Conservation (phyloP, 37 sponge, comb jelly and placozoan species). For the Theonella swinhoei region DNA sequence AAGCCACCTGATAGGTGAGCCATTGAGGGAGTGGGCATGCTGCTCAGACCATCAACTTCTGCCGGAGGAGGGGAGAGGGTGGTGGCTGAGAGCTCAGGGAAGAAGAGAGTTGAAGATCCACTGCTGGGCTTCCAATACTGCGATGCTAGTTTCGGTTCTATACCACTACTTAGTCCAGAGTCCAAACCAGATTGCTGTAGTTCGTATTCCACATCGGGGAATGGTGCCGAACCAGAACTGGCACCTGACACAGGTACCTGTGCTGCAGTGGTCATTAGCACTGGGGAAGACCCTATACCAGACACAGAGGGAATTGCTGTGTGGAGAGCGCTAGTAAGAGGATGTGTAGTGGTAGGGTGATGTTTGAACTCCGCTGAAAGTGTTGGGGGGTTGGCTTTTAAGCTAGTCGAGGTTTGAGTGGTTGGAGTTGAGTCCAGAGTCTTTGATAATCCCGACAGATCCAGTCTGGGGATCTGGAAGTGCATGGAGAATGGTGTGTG, state of each 20-base stretch:
- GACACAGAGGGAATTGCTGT: not conserved
- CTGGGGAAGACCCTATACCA: not conserved
- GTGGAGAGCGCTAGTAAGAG: not conserved
- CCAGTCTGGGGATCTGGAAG: constrained; percentile 35
- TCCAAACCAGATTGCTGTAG: not conserved
- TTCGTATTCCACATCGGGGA: not conserved
- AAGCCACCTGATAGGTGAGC: constrained; percentile 22
- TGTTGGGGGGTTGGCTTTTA: not conserved
- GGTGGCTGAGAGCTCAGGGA: constrained; percentile 20
- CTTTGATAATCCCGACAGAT: not conserved
- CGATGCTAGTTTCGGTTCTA: not conserved
- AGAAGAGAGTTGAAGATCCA: constrained; percentile 7
- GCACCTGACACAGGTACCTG: too few species aligned
- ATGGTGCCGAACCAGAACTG: not conserved
- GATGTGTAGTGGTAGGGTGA: constrained; percentile 2
- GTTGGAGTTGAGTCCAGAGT: constrained; percentile 1
- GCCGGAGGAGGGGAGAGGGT: not conserved
- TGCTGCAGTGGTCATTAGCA: not conserved
- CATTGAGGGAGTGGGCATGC: constrained; percentile 27
- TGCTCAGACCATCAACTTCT: not conserved
- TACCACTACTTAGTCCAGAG: not conserved
- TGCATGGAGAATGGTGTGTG: constrained; percentile 33
- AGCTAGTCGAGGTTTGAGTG: not conserved
- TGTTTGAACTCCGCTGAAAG: not conserved
- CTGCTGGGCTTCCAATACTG: not conserved